Percentiles rank a stretch among this genome's conserved stretches.
Evolutionary conservation across 2,888 invertebrate genomes (phyloP).

Genomic region (Mythimna impura): DNA sequence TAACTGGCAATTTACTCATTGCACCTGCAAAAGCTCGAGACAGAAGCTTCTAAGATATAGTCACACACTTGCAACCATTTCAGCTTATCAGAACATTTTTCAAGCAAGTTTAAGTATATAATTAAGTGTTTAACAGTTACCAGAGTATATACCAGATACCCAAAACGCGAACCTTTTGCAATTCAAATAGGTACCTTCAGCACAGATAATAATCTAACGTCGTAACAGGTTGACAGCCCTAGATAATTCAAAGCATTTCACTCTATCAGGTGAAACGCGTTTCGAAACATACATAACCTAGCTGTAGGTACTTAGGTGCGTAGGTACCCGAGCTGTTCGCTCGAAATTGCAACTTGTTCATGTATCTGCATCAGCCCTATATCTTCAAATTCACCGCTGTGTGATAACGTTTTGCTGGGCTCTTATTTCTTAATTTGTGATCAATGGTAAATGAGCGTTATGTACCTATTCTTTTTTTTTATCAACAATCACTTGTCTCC

Average conservation of each 20-base stretch:
- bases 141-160: slow-evolving; percentile 1
- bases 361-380: slow-evolving; percentile 36
- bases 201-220: slow-evolving; percentile 47
- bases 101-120: neutral
- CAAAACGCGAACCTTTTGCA: slow-evolving; percentile 37
- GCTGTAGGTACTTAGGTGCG: slow-evolving; percentile 19
- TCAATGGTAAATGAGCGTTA: no score
- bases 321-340: slow-evolving; percentile 34
- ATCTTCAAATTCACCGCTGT: slow-evolving; percentile 32
- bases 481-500: no score
- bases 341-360: slow-evolving; percentile 46
- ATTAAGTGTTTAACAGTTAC: neutral
- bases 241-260: slow-evolving; percentile 62
- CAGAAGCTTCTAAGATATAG: neutral
- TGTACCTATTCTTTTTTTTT: no score
- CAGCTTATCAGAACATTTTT: neutral
- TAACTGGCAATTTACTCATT: neutral
- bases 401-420: neutral
- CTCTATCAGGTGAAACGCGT: slow-evolving; percentile 67
- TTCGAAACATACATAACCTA: slow-evolving; percentile 67
- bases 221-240: slow-evolving; percentile 54
- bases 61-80: neutral
- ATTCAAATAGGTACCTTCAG: slow-evolving; percentile 24
- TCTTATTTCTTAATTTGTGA: neutral
- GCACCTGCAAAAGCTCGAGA: neutral